Evolutionary conservation across 2,113 vertebrate species (phyloP).

Genomic region (Lichenostomus cassidix): DNA sequence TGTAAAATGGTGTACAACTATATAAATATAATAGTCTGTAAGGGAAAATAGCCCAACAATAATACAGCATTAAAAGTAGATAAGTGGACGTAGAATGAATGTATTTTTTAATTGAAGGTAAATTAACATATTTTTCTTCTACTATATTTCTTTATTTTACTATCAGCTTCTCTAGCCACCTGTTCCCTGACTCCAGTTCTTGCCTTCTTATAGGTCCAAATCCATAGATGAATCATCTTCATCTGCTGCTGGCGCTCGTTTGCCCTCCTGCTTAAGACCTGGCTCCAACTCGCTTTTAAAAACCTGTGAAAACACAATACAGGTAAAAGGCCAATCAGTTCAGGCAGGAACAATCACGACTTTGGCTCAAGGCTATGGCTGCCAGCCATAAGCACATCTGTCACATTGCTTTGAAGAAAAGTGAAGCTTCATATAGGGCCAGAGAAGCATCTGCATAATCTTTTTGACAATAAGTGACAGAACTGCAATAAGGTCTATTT

Average conservation of each 20-base stretch:
- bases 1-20: background rate
- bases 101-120: background rate
- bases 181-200: background rate
- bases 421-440: background rate
- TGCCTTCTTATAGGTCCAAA: background rate
- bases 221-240: background rate
- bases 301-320: background rate
- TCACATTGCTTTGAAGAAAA: conserved; percentile 34
- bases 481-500: background rate
- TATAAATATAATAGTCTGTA: background rate
- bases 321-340: conserved; percentile 37
- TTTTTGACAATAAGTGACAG: conserved; percentile 30
- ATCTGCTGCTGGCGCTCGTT: background rate
- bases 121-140: background rate
- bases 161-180: background rate
- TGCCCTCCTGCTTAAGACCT: background rate
- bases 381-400: conserved; percentile 15
- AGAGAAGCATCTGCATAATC: conserved; percentile 37
- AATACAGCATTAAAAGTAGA: background rate
- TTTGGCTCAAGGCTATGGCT: conserved; percentile 31
- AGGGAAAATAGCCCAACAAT: background rate
- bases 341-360: background rate
- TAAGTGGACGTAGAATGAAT: background rate
- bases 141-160: background rate
- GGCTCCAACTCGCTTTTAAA: background rate